Evolutionary conservation across 2,888 invertebrate genomes (phyloP).

Genomic region (Tanytarsus gracilentus): DNA sequence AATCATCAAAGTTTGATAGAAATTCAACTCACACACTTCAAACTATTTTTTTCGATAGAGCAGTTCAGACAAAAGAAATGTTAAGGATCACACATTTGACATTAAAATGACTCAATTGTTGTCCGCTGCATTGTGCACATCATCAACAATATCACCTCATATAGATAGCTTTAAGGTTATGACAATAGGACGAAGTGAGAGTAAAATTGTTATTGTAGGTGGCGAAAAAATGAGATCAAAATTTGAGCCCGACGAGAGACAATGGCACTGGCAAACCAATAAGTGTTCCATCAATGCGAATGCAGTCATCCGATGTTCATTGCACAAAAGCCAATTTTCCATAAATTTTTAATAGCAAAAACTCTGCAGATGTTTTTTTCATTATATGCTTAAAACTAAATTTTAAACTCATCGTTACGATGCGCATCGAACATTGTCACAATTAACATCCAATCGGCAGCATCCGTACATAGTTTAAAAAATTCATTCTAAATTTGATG

Average conservation of each 20-base stretch:
- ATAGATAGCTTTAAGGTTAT: too few species aligned
- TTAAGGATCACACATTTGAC: conserved; percentile 10
- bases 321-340: conserved; percentile 27
- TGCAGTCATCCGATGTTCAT: conserved; percentile 27
- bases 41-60: neutral
- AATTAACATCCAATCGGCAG: conserved; percentile 6
- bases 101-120: conserved; percentile 27
- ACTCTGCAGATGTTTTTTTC: conserved; percentile 23
- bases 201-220: conserved; percentile 29
- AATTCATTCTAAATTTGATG: conserved; percentile 18
- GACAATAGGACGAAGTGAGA: neutral
- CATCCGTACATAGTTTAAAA: conserved; percentile 4
- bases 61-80: too few species aligned
- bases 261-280: conserved; percentile 28
- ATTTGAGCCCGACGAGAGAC: neutral
- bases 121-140: conserved; percentile 12
- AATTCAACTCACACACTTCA: conserved; percentile 3
- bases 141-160: neutral
- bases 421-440: neutral
- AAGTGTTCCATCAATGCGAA: conserved; percentile 28
- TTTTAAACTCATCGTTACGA: neutral
- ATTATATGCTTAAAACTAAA: neutral
- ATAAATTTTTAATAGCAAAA: conserved; percentile 4
- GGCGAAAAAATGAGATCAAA: conserved; percentile 9
- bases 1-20: neutral